Percentiles rank a stretch among this genome's conserved stretches.
Evolutionary conservation across 2,888 invertebrate genomes (phyloP).

Genomic region (Apamea crenata): DNA sequence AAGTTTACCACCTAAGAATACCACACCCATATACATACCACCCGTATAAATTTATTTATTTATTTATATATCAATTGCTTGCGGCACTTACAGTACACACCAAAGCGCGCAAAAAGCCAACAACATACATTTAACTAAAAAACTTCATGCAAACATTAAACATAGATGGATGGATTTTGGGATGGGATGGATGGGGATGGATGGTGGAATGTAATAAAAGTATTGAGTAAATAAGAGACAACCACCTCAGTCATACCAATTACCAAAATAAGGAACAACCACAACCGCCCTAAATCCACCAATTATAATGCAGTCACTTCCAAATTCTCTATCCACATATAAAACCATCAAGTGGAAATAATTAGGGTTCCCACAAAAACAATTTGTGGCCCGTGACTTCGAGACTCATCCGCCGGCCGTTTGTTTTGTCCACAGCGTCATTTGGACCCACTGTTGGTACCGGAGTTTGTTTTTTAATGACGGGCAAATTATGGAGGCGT

Average conservation of each 20-base stretch:
- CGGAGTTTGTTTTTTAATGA: constrained; percentile 59
- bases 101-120: too few relatives aligned
- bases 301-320: constrained; percentile 64
- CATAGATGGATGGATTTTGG: too few relatives aligned
- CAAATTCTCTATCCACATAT: constrained; percentile 62
- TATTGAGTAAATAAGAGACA: neutral
- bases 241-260: neutral
- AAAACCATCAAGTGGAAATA: constrained; percentile 87
- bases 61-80: too few relatives aligned
- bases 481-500: constrained; percentile 52
- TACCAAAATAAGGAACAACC: neutral
- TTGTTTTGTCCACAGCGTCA: constrained; percentile 51
- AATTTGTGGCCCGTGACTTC: constrained; percentile 87
- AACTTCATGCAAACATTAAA: too few relatives aligned
- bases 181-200: too few relatives aligned
- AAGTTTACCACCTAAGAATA: too few relatives aligned
- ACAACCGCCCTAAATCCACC: neutral
- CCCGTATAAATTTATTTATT: too few relatives aligned
- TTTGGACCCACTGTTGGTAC: constrained; percentile 38
- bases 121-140: too few relatives aligned
- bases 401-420: constrained; percentile 60
- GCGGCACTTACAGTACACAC: too few relatives aligned
- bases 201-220: too few relatives aligned
- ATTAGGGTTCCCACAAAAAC: constrained; percentile 87
- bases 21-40: too few relatives aligned